Base-by-base conservation (phyloP, 2,113 vertebrate genomes). In the Phylloscopus trochiloides region DNA sequence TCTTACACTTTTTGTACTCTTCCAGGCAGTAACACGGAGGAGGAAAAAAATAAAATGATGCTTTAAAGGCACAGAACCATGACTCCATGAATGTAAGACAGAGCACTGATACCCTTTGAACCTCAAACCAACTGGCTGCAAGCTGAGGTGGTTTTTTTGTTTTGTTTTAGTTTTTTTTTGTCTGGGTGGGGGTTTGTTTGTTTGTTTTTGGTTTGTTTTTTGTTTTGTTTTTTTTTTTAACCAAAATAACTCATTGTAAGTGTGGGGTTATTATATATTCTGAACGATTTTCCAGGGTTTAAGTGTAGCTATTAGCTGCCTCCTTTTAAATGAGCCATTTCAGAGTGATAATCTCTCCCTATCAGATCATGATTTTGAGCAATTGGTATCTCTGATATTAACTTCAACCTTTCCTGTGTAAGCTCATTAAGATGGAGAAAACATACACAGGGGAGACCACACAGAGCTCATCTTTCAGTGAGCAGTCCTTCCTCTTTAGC, bases 361-460 rank as follows among this genome's bases (percentile, higher is more conserved):
- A 81, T 91, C 73, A 94, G 86, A 66, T 94, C 11, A 36, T 70
- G 65, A 66, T 90, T 94, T 86, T 93, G 70, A 91, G 79, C 40
- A 62, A 28, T 73, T 90, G 50, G 9, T 81, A 42, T 88, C 50
- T 85, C 70, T 70, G 74, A 72, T 93, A 83, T 40, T 84, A 86
- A 77, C 48, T 96, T 36, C 45, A 93, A 86, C 86, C 68, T 94
- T 88, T 81, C 61, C 90, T 70, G 26, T n/a, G 38, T 48, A 66
- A 84, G 32, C 62, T 71, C 38, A 71, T 81, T 94, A 86, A 61
- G 55, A 78, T 72, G 71, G 75, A 65, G 77, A 86, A 87, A 95
- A 91, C 42, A 63, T 24, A 50, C 25, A 31, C 32, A 31, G 31
- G 72, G 59, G 48, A 88, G 48, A 31, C 52, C 17, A n/a, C 14